These are phyloP conservation scores for Sycophila sp. DNA, from an alignment of 1,140 invertebrate genomes.

Conservation along the genomic window DNA sequence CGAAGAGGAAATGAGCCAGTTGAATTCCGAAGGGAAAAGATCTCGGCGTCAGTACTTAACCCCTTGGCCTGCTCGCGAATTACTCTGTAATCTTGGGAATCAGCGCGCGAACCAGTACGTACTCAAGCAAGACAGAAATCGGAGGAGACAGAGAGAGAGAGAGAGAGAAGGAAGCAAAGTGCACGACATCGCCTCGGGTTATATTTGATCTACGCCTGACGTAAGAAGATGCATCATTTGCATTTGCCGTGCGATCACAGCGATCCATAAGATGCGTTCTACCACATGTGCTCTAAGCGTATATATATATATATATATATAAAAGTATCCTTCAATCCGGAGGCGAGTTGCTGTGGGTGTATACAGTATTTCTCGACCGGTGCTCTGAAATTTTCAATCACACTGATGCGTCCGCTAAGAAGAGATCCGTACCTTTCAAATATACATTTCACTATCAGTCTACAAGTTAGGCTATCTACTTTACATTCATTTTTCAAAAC, in stretches of 20 bases:
- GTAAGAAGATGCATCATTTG: conserved; percentile 10
- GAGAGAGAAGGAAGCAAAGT: neutral
- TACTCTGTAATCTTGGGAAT: neutral
- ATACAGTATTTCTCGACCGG: neutral
- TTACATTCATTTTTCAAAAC: too few relatives aligned
- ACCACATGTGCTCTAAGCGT: too few relatives aligned
- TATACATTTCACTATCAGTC: too few relatives aligned
- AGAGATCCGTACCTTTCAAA: too few relatives aligned
- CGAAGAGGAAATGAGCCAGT: neutral
- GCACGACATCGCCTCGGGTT: too few relatives aligned
- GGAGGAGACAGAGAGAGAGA: neutral
- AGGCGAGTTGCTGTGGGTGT: too few relatives aligned
- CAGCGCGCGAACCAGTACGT: neutral
- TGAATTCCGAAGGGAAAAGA: neutral
- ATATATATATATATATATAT: too few relatives aligned
- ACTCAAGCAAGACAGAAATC: neutral
- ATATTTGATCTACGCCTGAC: neutral
- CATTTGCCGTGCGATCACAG: neutral
- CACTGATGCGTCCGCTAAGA: too few relatives aligned
- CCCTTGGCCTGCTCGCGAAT: neutral
- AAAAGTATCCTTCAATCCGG: neutral
- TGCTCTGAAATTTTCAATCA: neutral
- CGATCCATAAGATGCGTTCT: too few relatives aligned
- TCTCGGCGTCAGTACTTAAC: neutral
- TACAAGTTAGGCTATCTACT: too few relatives aligned